A percentile compares a stretch with the other conserved stretches of the same genome.
These are phyloP conservation scores for Epicampocera succincta DNA, from an alignment of 2,888 invertebrate genomes.

Conservation along the genomic window DNA sequence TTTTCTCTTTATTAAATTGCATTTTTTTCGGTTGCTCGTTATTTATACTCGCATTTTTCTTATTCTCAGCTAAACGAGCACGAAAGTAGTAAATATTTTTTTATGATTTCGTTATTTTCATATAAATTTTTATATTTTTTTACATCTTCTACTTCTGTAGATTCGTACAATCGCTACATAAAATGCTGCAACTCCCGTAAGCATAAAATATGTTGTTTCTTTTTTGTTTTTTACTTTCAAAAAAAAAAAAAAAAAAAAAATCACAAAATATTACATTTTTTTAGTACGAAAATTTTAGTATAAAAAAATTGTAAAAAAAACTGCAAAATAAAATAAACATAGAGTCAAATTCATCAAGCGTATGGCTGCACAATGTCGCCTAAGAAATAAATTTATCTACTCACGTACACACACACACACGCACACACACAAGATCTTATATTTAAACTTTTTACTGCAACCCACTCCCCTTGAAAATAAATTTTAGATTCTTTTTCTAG, in stretches of 20 bases:
- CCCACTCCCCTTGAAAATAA: conserved; percentile 16
- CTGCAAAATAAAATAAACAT: conserved; percentile 48
- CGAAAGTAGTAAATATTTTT: conserved; percentile 36
- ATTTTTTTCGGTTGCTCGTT: conserved; percentile 57
- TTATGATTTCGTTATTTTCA: conserved; percentile 59
- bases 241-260: conserved; percentile 23
- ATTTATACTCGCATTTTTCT: conserved; percentile 65
- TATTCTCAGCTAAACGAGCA: conserved; percentile 48
- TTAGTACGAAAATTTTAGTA: conserved; percentile 28
- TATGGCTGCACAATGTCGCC: conserved; percentile 65
- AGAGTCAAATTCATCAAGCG: conserved; percentile 68
- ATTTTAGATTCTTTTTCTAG: conserved; percentile 35
- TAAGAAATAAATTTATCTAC: conserved; percentile 20
- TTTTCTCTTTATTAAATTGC: conserved; percentile 57
- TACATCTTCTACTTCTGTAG: conserved; percentile 14
- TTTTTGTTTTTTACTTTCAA: conserved; percentile 19
- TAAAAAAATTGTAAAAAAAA: conserved; percentile 43
- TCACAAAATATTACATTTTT: conserved; percentile 34
- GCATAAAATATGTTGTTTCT: neutral
- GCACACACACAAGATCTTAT: neutral
- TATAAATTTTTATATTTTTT: conserved; percentile 31
- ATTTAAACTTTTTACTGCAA: neutral
- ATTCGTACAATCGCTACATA: neutral
- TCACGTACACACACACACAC: neutral
- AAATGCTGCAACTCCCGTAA: conserved; percentile 16